Base-by-base conservation (phyloP, 2,888 invertebrate species). In the Stictocephala bisonia region DNA sequence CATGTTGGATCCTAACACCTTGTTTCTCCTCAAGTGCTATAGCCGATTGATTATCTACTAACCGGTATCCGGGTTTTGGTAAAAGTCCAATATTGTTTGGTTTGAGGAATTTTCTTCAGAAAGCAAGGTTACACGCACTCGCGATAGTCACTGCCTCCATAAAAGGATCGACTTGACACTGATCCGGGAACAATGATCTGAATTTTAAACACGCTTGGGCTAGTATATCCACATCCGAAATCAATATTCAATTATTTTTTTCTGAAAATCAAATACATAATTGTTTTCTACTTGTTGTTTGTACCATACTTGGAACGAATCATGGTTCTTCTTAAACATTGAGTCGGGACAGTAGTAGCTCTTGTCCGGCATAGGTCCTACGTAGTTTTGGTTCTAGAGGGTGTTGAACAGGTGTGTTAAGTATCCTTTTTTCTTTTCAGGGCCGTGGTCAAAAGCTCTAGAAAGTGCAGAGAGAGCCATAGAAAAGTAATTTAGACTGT, bases 321-420 rank as follows among this genome's bases (percentile, higher is more conserved):
- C 29, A 1, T 79, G 56, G 2, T 58, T 73, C 11, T 44, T 51
- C 0, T 15, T 9, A 18, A 56, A 51, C 79, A 80, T 80, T 0
- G 60, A 71, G 40, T 79, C 76, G 0, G 77, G 74, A 4, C 74
- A 73, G 71, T 79, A 81, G 64, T 72, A 79, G 9, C 74, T 64
- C 0, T 70, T n/a, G 27, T 67, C 73, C 0, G 78, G 79, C 3
- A 80, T 20, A 2, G 72, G 68, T 0, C 79, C 80, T 1, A 77
- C 64, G 67, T 81, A 81, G 66, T 78, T 74, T 41, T 64, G 50
- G 72, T 81, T 80, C 51, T 69, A 77, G 1, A 73, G 72, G 3
- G 7, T 79, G 50, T 81, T 80, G 53, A 80, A 80, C 6, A 79
- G 66, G 67, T 76, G 79, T 1, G 80, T 80, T 72, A 81, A 81